Evolutionary conservation across 2,113 vertebrate genomes (phyloP), one percentile per base, ranked within the genome.

Genomic region (Alosa alosa): DNA sequence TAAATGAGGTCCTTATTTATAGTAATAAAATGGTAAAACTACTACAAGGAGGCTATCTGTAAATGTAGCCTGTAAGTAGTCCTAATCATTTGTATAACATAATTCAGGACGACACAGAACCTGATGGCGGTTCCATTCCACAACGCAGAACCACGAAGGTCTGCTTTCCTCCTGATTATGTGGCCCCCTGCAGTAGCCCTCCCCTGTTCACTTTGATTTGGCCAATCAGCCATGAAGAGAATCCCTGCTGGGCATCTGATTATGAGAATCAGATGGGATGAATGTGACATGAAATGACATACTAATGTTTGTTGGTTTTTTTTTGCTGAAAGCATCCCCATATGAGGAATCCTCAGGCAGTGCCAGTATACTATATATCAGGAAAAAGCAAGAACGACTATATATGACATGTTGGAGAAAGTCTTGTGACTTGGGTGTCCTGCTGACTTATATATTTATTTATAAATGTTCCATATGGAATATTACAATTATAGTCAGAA

Each of bases 161-260:
- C 31, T 41, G 31, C 72, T 39, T 39, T 78, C 36, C 72, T 41
- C 13, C 11, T 39, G 31, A 11, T 3, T 39, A 11, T 13, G 31
- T 13, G 47, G 3, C 11, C 7, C 68, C 36, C 72, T 25, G 18
- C 55, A 20, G 18, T 20, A 60, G 4, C 4, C 18, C 55, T 22
- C 18, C 55, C 55, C 55, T 22, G n/a, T 72, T 72, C 64, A 36
- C 72, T 78, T 78, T 78, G 31, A 78, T 39, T 78, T 78, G 72
- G 25, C 11, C 25, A 78, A 39, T 11, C 31, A 78, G 36, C 36
- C 72, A 15, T 78, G 72, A 72, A 72, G 13, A 72, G 64, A 11
- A 72, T 1, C 64, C 64, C 64, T 72, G 25, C 64, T 1, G 64
- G 64, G 31, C 31, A 15, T 31, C 64, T 25, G 64, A 72, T 36